These are phyloP conservation scores for Phylloscopus trochiloides DNA, from an alignment of 2,113 vertebrate species.

Conservation along the genomic window DNA sequence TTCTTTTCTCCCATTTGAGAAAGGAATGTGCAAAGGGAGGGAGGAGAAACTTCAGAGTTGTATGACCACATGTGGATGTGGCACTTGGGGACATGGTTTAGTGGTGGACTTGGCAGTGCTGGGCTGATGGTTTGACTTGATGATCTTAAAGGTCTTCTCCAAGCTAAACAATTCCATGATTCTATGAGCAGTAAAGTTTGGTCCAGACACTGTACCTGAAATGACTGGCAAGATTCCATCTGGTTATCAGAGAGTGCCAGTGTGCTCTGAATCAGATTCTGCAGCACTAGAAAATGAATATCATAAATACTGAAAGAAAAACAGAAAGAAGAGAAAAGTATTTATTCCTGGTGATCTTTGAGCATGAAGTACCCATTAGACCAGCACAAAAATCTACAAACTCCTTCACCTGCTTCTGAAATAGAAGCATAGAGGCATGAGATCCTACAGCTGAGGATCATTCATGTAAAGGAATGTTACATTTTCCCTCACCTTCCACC, in stretches of 20 bases:
- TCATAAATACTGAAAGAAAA: slow-evolving; percentile 80
- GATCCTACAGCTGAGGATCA: not conserved
- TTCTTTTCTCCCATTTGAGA: not conserved
- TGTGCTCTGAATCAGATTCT: slow-evolving; percentile 94
- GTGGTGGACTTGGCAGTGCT: not conserved
- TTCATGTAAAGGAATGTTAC: not conserved
- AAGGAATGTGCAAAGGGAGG: not conserved
- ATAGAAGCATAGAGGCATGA: not conserved
- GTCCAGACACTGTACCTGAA: slow-evolving; percentile 79
- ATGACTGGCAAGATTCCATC: slow-evolving; percentile 87
- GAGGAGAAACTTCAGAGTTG: not conserved
- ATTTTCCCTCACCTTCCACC: not conserved
- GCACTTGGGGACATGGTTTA: not conserved
- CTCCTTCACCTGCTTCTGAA: not conserved
- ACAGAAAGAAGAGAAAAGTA: no score
- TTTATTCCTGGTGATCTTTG: not conserved
- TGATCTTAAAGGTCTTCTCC: not conserved
- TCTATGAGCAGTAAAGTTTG: not conserved
- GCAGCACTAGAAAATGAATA: slow-evolving; percentile 87
- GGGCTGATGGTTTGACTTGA: not conserved
- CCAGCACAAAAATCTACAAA: not conserved
- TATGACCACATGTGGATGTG: not conserved
- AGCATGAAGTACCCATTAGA: not conserved
- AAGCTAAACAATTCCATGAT: not conserved
- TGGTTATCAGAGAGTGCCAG: slow-evolving; percentile 89